Evolutionary conservation across 2,797 vertebrate genomes (phyloP), one percentile per base, ranked within the genome.

Genomic region (Gymnopithys bicolor): DNA sequence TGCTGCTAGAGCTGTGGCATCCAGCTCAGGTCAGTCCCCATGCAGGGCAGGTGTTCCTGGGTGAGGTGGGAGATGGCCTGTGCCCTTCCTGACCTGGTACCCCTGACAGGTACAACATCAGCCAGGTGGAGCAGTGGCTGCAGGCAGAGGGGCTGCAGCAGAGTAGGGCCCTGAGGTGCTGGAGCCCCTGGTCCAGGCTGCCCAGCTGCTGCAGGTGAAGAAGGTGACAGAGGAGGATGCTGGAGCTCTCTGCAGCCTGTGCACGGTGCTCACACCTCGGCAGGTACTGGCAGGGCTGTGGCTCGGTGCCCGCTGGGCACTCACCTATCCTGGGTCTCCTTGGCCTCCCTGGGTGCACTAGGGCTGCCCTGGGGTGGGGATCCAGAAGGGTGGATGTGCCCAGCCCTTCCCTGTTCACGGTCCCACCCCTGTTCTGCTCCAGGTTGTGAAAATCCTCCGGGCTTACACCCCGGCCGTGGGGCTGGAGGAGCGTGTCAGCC

Each of bases 371-470:
- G 58, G 12, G 5, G 19, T 30, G 37, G 19, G 33, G 16, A 23
- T 17, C 18, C 18, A 10, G 46, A 3, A 10, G 13, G 2, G 13
- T 23, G 19, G 46, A 3, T 39, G 24, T 25, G 41, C 43, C 63
- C 33, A 41, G 67, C n/a, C 33, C 23, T 28, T n/a, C 27, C 37
- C 28, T 28, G 3, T 9, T 79, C 28, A 35, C 1, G 24, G 8
- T 55, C 33, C 5, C 5, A 8, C 5, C 5, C 10, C 5, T 18
- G 2, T 2, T 46, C 45, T 45, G 7, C 32, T 13, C 63, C 97
- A 99, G 98, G 98, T 98, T 39, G 97, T 98, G 86, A 98, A 98
- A 97, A 98, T 98, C 82, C 94, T 99, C 75, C 97, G 96, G 37
- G 97, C 98, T 49, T 98, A 98, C 95, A 98, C 97, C 4, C 98